These are phyloP conservation scores for Bambusicola thoracicus DNA, from an alignment of 2,113 vertebrate genomes.

Conservation along the genomic window DNA sequence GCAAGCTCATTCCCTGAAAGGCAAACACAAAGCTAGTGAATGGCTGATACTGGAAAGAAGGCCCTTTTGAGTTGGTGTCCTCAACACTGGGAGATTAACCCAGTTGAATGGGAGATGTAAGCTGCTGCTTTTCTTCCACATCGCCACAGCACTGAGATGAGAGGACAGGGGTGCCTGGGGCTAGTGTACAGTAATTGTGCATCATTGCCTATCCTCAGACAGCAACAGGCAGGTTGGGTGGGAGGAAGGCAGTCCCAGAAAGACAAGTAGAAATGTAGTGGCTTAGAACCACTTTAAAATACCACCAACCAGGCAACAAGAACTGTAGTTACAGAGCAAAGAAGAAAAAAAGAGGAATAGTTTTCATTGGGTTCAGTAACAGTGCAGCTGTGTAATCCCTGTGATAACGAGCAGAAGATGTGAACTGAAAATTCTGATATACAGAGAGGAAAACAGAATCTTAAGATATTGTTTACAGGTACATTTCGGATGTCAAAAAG, in stretches of 20 bases:
- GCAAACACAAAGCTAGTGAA: not conserved
- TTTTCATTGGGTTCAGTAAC: not conserved
- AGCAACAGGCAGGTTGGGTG: not conserved
- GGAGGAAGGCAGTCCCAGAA: not conserved
- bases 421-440: not conserved
- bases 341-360: not conserved
- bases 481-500: not conserved
- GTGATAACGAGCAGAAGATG: not conserved
- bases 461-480: not conserved
- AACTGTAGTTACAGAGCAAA: not conserved
- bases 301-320: not conserved
- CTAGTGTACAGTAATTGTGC: not conserved
- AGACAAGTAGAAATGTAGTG: not conserved
- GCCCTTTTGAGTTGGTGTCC: not conserved
- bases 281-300: not conserved
- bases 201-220: not conserved
- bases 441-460: not conserved
- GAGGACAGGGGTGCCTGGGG: not conserved
- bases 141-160: not conserved
- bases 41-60: not conserved
- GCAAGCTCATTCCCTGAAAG: not conserved
- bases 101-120: not conserved
- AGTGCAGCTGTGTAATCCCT: not conserved
- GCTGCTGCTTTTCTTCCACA: not conserved
- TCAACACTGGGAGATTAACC: accelerated